A percentile compares a stretch with the other conserved stretches of the same genome.
Conservation (phyloP, 1,140 invertebrate genomes). For the Drosophila saltans region DNA sequence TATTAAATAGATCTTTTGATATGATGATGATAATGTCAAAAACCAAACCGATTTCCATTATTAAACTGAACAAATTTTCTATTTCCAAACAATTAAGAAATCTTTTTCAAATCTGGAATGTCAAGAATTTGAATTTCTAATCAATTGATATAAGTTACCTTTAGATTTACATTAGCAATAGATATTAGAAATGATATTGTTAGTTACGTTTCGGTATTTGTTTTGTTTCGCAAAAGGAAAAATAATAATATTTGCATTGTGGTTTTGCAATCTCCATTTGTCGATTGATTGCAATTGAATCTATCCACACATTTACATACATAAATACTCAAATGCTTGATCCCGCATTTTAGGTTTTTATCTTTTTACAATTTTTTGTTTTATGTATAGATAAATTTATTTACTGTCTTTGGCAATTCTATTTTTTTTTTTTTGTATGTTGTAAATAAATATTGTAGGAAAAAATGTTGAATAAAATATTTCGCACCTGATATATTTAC, state of each 20-base stretch:
- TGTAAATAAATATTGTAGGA: background rate
- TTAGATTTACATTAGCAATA: too few relatives aligned
- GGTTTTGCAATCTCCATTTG: background rate
- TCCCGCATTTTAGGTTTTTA: background rate
- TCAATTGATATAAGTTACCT: too few relatives aligned
- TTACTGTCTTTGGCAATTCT: conserved; percentile 2
- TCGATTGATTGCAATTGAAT: conserved; percentile 1
- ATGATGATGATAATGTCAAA: too few relatives aligned
- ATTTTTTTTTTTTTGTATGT: too few relatives aligned
- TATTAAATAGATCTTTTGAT: too few relatives aligned
- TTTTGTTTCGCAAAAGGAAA: background rate
- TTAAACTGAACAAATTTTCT: too few relatives aligned
- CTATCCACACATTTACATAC: conserved; percentile 2
- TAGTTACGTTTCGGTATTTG: background rate
- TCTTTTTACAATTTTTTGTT: background rate
- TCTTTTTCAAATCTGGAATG: too few relatives aligned
- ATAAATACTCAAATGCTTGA: background rate
- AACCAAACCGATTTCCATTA: too few relatives aligned
- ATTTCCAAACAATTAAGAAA: too few relatives aligned
- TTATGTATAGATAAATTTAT: background rate
- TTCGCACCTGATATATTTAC: conserved; percentile 12
- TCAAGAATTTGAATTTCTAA: too few relatives aligned
- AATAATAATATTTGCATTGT: background rate
- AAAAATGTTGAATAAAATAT: conserved; percentile 2
- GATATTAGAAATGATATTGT: background rate